Evolutionary conservation across 2,113 vertebrate species (phyloP).

Genomic region (Oreochromis niloticus): DNA sequence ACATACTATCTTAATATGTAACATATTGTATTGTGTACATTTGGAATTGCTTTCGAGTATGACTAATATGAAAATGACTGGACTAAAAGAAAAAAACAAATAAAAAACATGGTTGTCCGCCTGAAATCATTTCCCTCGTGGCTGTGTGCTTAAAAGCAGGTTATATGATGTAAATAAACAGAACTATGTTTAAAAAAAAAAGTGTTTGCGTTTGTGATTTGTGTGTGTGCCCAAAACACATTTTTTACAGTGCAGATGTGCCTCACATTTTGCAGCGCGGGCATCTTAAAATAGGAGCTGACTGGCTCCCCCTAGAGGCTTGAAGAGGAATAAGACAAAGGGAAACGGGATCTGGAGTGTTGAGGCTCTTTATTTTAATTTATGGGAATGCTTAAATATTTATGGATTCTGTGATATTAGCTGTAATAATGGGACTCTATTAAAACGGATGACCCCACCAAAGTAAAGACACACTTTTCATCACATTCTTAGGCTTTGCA

Average conservation of each 20-base stretch:
- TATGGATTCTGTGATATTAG: neutral
- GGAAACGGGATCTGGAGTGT: neutral
- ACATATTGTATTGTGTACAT: constrained; percentile 87
- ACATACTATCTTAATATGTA: constrained; percentile 85
- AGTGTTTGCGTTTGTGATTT: neutral
- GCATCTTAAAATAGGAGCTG: neutral
- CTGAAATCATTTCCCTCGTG: constrained; percentile 55
- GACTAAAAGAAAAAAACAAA: constrained; percentile 17
- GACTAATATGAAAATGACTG: constrained; percentile 76
- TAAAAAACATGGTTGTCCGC: constrained; percentile 30
- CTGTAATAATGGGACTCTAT: neutral
- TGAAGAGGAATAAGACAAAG: neutral
- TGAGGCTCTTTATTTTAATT: neutral
- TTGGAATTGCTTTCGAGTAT: constrained; percentile 83
- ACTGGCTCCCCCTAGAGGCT: constrained; percentile 30
- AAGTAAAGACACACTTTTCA: neutral
- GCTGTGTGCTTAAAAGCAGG: constrained; percentile 67
- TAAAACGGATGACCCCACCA: neutral
- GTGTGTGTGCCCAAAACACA: neutral
- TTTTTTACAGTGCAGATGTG: neutral
- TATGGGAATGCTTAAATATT: neutral
- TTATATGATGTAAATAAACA: constrained; percentile 71
- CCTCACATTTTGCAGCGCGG: neutral
- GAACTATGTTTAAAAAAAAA: constrained; percentile 61
- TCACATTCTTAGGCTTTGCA: neutral